A percentile compares a stretch with the other conserved stretches of the same genome.
Conservation (phyloP, 1,140 invertebrate species). For the Vanessa tameamea region DNA sequence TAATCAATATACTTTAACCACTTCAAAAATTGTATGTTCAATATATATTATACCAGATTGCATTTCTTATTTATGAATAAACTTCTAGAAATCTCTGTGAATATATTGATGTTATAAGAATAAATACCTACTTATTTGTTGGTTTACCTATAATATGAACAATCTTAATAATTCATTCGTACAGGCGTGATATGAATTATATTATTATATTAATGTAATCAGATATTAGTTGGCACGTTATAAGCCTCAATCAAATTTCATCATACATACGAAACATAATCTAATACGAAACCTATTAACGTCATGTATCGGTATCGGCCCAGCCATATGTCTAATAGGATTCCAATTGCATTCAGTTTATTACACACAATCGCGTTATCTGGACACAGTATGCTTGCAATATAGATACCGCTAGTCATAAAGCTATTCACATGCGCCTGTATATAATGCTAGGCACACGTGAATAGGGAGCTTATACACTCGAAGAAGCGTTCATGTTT, state of each 20-base stretch:
- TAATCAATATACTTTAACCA: too few relatives aligned
- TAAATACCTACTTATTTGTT: too few relatives aligned
- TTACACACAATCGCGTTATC: slow-evolving; percentile 50
- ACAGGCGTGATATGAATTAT: background rate
- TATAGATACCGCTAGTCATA: slow-evolving; percentile 33
- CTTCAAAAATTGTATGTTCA: too few relatives aligned
- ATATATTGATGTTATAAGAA: too few relatives aligned
- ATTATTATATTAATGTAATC: background rate
- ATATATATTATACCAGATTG: too few relatives aligned
- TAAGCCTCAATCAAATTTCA: slow-evolving; percentile 39
- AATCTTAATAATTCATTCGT: background rate
- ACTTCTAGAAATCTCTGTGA: too few relatives aligned
- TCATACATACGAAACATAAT: slow-evolving; percentile 43
- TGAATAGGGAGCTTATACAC: background rate
- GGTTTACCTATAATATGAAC: too few relatives aligned
- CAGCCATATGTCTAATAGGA: slow-evolving; percentile 56
- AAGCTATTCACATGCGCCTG: slow-evolving; percentile 32
- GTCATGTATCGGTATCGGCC: slow-evolving; percentile 49
- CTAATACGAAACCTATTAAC: slow-evolving; percentile 50
- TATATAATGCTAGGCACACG: background rate
- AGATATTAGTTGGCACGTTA: background rate
- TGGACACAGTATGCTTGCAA: slow-evolving; percentile 23
- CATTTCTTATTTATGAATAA: too few relatives aligned
- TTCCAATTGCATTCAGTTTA: slow-evolving; percentile 53
- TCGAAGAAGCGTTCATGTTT: background rate